Evolutionary conservation across 2,113 vertebrate genomes (phyloP).

Genomic region (Tachycineta bicolor): DNA sequence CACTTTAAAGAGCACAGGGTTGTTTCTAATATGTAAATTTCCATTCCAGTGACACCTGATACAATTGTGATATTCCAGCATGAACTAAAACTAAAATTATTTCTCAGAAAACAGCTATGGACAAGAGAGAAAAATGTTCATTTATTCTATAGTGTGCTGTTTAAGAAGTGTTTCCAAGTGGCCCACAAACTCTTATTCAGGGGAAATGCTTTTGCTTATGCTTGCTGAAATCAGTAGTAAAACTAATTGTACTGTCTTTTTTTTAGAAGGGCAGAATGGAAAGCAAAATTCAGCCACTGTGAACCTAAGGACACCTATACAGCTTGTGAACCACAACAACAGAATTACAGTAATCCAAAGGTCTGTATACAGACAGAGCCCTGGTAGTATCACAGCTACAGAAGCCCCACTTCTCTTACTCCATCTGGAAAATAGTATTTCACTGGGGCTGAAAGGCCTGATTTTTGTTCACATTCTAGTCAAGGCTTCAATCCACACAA

Average conservation of each 20-base stretch:
- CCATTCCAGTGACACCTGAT: background rate
- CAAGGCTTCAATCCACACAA: background rate
- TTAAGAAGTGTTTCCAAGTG: background rate
- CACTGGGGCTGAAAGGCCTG: background rate
- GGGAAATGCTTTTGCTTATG: background rate
- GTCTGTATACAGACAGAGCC: background rate
- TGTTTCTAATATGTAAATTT: background rate
- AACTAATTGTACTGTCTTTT: background rate
- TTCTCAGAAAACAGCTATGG: background rate
- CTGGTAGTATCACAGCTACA: background rate
- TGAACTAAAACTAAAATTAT: background rate
- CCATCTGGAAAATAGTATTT: background rate
- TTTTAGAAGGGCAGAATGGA: background rate
- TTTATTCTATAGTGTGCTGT: background rate
- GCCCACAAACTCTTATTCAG: background rate
- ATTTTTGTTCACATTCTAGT: background rate
- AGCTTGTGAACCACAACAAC: background rate
- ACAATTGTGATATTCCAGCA: background rate
- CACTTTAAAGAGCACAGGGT: background rate
- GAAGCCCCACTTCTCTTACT: background rate
- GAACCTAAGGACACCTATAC: background rate
- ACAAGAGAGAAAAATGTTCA: background rate
- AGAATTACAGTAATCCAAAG: background rate
- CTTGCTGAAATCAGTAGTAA: background rate
- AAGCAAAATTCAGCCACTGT: background rate